Percentiles rank a stretch among this genome's conserved stretches.
Evolutionary conservation across 2,797 vertebrate genomes (phyloP).

Genomic region (Lophotriccus pileatus): DNA sequence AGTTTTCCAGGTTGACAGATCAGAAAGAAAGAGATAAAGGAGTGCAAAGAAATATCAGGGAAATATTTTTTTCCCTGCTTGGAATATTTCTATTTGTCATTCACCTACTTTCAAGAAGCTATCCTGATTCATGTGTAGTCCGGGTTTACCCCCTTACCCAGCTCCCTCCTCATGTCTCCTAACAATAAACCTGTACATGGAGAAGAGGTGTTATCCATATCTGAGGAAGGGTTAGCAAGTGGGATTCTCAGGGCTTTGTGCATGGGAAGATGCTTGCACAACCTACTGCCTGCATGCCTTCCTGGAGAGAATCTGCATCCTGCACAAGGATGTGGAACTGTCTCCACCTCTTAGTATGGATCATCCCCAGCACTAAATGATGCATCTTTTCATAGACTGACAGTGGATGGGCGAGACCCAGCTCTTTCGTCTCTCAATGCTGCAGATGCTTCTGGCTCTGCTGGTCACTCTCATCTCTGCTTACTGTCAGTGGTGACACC

Average conservation of each 20-base stretch:
- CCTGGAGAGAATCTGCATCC: not conserved
- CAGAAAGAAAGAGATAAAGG: not conserved
- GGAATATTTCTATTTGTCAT: not conserved
- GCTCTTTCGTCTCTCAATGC: not conserved
- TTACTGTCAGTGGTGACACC: not conserved
- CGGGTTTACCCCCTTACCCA: not conserved
- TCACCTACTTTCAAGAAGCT: not conserved
- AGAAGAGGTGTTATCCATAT: not conserved
- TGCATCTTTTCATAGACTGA: not conserved
- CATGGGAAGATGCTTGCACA: not conserved
- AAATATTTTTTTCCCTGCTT: not conserved
- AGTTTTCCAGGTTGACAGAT: not conserved
- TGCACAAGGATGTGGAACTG: not conserved
- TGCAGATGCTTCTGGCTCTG: not conserved
- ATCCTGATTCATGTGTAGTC: not conserved
- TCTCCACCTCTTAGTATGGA: not conserved
- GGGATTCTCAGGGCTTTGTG: not conserved
- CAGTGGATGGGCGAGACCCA: not conserved
- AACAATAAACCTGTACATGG: not conserved
- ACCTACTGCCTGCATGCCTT: not conserved
- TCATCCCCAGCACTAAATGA: rapidly evolving
- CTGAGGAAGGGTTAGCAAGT: not conserved
- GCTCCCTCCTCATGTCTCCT: not conserved
- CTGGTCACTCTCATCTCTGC: not conserved
- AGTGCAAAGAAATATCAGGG: not conserved